These are phyloP conservation scores for Proteles cristata DNA, from an alignment of 2,113 vertebrate genomes.

Conservation along the genomic window DNA sequence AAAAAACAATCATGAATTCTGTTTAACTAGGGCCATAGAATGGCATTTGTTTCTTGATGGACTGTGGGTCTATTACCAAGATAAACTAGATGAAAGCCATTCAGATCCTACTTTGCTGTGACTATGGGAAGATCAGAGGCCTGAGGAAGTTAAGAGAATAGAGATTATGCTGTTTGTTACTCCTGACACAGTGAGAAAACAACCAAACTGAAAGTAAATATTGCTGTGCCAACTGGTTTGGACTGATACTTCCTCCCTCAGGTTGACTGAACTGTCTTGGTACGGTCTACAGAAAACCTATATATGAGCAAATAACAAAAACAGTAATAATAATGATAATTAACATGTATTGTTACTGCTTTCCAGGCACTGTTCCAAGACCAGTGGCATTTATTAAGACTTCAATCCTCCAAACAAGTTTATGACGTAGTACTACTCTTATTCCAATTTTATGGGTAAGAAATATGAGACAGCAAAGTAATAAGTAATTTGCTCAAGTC, in stretches of 20 bases:
- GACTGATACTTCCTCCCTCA: neutral
- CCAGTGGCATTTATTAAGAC: neutral
- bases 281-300: neutral
- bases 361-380: neutral
- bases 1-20: slow-evolving; percentile 78
- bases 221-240: neutral
- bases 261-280: neutral
- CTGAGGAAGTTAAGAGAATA: slow-evolving; percentile 60
- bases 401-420: neutral
- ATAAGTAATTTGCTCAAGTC: neutral
- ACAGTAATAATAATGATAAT: neutral
- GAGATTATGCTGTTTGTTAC: slow-evolving; percentile 52
- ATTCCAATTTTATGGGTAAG: neutral
- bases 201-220: slow-evolving; percentile 3
- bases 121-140: slow-evolving; percentile 57
- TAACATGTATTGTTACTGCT: neutral
- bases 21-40: slow-evolving; percentile 78
- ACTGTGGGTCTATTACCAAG: slow-evolving; percentile 79
- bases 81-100: slow-evolving; percentile 75
- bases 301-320: neutral
- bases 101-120: slow-evolving; percentile 72
- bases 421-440: neutral
- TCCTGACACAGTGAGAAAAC: slow-evolving; percentile 48
- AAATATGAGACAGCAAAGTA: neutral
- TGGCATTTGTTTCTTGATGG: slow-evolving; percentile 79